These are phyloP conservation scores for Agrypnus murinus DNA, from an alignment of 2,888 invertebrate genomes.

Conservation along the genomic window DNA sequence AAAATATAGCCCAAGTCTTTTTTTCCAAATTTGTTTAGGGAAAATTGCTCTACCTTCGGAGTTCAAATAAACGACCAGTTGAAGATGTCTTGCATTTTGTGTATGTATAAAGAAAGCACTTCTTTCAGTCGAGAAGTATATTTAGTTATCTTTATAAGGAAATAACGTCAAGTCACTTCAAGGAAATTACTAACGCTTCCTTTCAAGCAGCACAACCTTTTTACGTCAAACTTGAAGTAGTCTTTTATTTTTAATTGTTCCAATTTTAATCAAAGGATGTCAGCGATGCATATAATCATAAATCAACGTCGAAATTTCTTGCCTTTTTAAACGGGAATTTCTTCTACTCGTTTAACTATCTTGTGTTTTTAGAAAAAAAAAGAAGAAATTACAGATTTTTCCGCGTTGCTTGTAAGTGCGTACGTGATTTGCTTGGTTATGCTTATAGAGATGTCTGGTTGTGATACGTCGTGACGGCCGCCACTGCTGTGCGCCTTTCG, in stretches of 20 bases:
- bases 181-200: conserved; percentile 32
- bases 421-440: conserved; percentile 44
- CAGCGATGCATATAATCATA: conserved; percentile 35
- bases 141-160: conserved; percentile 32
- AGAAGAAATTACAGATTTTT: conserved; percentile 23
- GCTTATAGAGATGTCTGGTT: conserved; percentile 44
- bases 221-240: conserved; percentile 16
- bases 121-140: conserved; percentile 16
- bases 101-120: conserved; percentile 1
- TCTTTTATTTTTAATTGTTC: conserved; percentile 33
- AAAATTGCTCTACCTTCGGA: conserved; percentile 4
- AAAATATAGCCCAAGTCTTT: not conserved
- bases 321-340: not conserved
- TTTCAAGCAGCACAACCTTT: conserved; percentile 27
- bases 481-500: conserved; percentile 20
- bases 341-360: not conserved
- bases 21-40: conserved; percentile 23
- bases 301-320: conserved; percentile 23
- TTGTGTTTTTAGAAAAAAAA: conserved; percentile 14
- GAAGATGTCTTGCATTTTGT: conserved; percentile 24
- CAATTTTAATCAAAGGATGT: conserved; percentile 29
- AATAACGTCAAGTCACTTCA: conserved; percentile 31
- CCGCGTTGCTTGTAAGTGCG: conserved; percentile 40
- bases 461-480: conserved; percentile 40
- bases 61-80: conserved; percentile 20